phyloP scores from a whole-genome alignment of 2,888 invertebrate species.

The Oasisia sp. region DNA sequence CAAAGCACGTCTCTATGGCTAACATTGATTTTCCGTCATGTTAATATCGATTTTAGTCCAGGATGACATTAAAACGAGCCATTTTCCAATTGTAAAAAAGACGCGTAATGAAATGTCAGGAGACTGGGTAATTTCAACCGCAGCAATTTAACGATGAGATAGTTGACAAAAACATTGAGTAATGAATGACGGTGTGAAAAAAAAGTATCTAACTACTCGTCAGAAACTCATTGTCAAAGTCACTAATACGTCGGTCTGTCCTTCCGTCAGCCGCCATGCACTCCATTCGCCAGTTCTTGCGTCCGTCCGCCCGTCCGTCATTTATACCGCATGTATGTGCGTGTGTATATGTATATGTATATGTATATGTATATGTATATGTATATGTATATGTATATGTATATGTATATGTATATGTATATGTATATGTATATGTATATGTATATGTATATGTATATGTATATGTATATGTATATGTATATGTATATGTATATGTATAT shows the following conservation, averaged over 20 bases:
- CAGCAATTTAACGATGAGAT: not conserved
- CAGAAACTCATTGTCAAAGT: not conserved
- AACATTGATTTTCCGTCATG: not conserved
- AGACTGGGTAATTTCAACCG: not conserved
- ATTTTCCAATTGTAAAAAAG: not conserved
- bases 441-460: too few relatives aligned
- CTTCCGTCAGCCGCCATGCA: too few relatives aligned
- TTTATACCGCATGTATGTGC: too few relatives aligned
- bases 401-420: too few relatives aligned
- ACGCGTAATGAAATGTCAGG: not conserved
- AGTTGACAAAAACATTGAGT: not conserved
- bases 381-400: too few relatives aligned
- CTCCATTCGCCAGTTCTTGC: not conserved
- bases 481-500: too few relatives aligned
- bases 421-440: too few relatives aligned
- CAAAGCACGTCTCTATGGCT: not conserved
- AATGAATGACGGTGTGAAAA: not conserved
- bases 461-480: too few relatives aligned
- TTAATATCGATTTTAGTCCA: not conserved
- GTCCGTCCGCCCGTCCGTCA: too few relatives aligned
- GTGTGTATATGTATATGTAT: too few relatives aligned
- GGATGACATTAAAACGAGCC: not conserved
- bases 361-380: too few relatives aligned
- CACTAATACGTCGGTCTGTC: too few relatives aligned
- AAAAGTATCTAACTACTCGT: not conserved